A percentile compares a stretch with the other conserved stretches of the same genome.
These are phyloP conservation scores for Macquaria australasica DNA, from an alignment of 2,113 vertebrate genomes.

Conservation along the genomic window DNA sequence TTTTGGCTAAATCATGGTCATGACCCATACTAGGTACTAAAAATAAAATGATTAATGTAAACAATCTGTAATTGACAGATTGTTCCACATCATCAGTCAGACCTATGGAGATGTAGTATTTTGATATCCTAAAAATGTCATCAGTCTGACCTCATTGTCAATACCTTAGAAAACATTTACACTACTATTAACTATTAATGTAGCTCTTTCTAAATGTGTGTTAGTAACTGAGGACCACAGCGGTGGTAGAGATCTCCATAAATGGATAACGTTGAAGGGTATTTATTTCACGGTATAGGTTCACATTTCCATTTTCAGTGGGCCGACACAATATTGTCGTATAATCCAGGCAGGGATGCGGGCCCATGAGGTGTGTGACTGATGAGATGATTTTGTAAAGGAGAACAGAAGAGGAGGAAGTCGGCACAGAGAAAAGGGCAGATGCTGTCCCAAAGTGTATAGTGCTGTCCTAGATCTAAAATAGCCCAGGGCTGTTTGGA, in stretches of 20 bases:
- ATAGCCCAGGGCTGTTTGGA: constrained; percentile 69
- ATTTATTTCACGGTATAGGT: constrained; percentile 20
- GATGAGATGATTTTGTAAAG: constrained; percentile 67
- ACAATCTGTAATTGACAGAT: not conserved
- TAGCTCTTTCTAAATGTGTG: not conserved
- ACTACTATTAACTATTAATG: not conserved
- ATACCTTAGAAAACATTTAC: not conserved
- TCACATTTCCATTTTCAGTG: constrained; percentile 40
- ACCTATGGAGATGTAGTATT: not conserved
- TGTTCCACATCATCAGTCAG: not conserved
- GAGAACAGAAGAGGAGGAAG: constrained; percentile 47
- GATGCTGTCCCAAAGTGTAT: constrained; percentile 66
- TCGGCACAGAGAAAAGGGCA: constrained; percentile 43
- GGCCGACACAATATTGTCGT: constrained; percentile 32
- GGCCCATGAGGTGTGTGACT: constrained; percentile 58
- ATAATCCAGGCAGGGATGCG: constrained; percentile 53
- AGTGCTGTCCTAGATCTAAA: constrained; percentile 78
- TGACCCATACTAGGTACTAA: too few relatives aligned
- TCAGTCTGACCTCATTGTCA: not conserved
- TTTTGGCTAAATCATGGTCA: not conserved
- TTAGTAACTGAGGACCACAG: constrained; percentile 10
- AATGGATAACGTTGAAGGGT: constrained; percentile 23
- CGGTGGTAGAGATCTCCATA: constrained; percentile 12
- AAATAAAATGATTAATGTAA: not conserved
- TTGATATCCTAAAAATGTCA: not conserved